These are phyloP conservation scores for Lordiphosa collinella DNA, from an alignment of 1,140 invertebrate species.

Conservation along the genomic window DNA sequence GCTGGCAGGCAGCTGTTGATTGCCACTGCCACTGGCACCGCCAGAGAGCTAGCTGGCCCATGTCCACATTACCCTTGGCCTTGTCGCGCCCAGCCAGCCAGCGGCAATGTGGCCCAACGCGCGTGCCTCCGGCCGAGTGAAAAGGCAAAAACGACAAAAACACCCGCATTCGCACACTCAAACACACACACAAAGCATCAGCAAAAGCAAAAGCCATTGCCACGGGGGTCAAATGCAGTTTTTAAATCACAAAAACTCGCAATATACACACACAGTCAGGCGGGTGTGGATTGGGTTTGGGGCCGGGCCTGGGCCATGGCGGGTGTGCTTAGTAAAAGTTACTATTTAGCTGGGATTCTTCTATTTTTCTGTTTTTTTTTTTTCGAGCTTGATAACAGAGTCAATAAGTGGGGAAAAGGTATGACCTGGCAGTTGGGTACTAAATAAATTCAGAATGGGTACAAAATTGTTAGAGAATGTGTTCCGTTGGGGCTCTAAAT, in stretches of 20 bases:
- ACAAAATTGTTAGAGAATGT: too few relatives aligned
- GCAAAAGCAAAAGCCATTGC: conserved; percentile 11
- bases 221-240: conserved; percentile 17
- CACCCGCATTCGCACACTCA: background rate
- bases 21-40: conserved; percentile 1
- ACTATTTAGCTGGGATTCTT: background rate
- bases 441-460: too few relatives aligned
- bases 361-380: background rate
- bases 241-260: conserved; percentile 15
- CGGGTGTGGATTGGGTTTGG: background rate
- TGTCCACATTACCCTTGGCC: conserved; percentile 11
- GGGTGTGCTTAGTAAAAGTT: background rate
- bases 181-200: background rate
- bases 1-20: conserved; percentile 9
- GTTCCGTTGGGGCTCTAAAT: too few relatives aligned
- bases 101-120: conserved; percentile 4
- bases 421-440: too few relatives aligned
- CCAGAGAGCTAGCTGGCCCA: background rate
- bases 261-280: background rate
- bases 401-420: too few relatives aligned
- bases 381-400: background rate
- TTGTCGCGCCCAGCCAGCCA: conserved; percentile 9
- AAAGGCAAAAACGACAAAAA: conserved; percentile 4
- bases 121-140: background rate
- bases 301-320: conserved; percentile 1